Conservation (phyloP, 1,140 invertebrate genomes). For the Phymorhynchus buccinoides region DNA sequence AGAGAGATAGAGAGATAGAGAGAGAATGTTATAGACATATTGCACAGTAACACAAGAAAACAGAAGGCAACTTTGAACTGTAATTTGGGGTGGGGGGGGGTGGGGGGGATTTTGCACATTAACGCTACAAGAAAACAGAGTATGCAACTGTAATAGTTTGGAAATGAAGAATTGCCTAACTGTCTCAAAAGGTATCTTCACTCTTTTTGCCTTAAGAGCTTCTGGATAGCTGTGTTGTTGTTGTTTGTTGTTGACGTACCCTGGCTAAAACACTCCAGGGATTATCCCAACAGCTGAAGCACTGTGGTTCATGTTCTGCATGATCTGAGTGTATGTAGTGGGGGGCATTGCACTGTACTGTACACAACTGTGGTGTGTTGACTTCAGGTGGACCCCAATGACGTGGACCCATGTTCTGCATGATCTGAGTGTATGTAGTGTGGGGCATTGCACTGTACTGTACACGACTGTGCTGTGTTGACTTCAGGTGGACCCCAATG, state of each 20-base stretch:
- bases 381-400: slow-evolving; percentile 67
- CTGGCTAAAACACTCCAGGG: too few relatives aligned
- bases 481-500: slow-evolving; percentile 66
- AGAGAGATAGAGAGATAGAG: neutral
- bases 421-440: slow-evolving; percentile 83
- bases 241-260: too few relatives aligned
- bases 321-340: slow-evolving; percentile 83
- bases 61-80: neutral
- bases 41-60: neutral
- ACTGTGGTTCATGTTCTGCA: slow-evolving; percentile 82
- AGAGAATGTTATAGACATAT: neutral
- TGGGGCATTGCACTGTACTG: too few relatives aligned
- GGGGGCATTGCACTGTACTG: too few relatives aligned
- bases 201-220: neutral
- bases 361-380: too few relatives aligned
- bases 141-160: too few relatives aligned
- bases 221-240: too few relatives aligned
- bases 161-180: neutral
- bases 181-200: neutral
- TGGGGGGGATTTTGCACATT: neutral
- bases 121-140: too few relatives aligned
- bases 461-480: too few relatives aligned
- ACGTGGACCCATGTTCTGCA: slow-evolving; percentile 80
- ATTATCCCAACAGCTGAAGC: too few relatives aligned
- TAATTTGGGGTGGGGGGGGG: neutral